Evolutionary conservation across 2,797 vertebrate species (phyloP).

Genomic region (Oreortyx pictus): DNA sequence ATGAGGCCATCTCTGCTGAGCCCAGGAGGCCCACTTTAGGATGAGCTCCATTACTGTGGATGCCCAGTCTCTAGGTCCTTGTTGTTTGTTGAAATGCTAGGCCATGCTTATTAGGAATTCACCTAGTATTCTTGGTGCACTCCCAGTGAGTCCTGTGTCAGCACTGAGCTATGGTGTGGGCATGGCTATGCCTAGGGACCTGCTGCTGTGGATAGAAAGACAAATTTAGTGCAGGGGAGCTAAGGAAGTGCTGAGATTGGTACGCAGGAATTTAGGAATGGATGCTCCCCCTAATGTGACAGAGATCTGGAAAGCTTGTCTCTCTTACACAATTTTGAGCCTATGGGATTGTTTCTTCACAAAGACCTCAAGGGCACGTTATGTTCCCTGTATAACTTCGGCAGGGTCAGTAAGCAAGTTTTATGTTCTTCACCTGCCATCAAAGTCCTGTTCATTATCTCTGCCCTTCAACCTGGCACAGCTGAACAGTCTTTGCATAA

Average conservation of each 20-base stretch:
- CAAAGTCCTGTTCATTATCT: not conserved
- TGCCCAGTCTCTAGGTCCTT: not conserved
- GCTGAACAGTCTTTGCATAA: not conserved
- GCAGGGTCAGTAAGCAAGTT: not conserved
- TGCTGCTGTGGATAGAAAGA: not conserved
- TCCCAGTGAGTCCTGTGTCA: not conserved
- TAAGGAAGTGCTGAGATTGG: not conserved
- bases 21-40: not conserved
- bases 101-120: not conserved
- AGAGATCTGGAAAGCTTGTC: not conserved
- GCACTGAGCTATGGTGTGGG: too few species aligned
- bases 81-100: not conserved
- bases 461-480: not conserved
- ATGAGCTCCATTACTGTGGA: not conserved
- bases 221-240: not conserved
- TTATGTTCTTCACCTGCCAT: not conserved
- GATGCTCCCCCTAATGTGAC: not conserved
- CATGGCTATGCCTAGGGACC: not conserved
- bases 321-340: not conserved
- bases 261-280: not conserved
- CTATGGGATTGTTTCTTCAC: not conserved
- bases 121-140: not conserved
- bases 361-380: not conserved
- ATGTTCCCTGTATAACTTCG: not conserved
- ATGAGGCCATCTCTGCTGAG: not conserved